Base-by-base conservation (phyloP, 92 coral and sea anemone species). In the Muricea muricata region DNA sequence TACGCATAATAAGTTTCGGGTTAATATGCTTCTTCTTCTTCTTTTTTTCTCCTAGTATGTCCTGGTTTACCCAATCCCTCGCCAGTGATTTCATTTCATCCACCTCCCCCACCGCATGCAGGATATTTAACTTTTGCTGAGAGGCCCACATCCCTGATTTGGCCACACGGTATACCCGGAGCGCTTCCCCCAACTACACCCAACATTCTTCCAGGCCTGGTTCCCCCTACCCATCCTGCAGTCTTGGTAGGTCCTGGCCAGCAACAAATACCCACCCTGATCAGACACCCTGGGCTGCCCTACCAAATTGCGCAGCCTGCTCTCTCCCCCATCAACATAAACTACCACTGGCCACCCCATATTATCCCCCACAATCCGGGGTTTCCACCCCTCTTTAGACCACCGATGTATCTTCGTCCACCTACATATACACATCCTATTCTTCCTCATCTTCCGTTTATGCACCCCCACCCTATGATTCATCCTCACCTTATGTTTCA, bases 271-370 rank as follows among this genome's bases (percentile, higher is more conserved):
- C 83, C 83, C 54, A 78, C 83, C 1, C 71, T 78, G 12, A 58
- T 78, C 47, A 39, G 45, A 78, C 83, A 78, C 57, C 83, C 83
- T 25, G 69, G 69, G 1, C 11, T 56, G 24, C 55, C 83, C 1
- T 40, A 78, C 46, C 71, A 78, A 42, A 40, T 78, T 17, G 50
- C 83, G 12, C 52, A 55, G 6, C 83, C 83, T 11, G 46, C 37
- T 20, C 83, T 78, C 21, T 78, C 83, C 28, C 83, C 83, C 18
- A 31, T 78, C 2, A 33, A 78, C 25, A 23, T 78, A 11, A 78
- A 78, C 55, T 55, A 52, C 30, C 83, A 78, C 71, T 78, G 83
- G 83, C 83, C 83, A n/a, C 83, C 83, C 12, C 83, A 78, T 58
- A 15, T 78, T n/a, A 78, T 78, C 1, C 83, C 83, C 14, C 83